Conservation (phyloP, 2,888 invertebrate genomes). For the Cryptosula pallasiana region DNA sequence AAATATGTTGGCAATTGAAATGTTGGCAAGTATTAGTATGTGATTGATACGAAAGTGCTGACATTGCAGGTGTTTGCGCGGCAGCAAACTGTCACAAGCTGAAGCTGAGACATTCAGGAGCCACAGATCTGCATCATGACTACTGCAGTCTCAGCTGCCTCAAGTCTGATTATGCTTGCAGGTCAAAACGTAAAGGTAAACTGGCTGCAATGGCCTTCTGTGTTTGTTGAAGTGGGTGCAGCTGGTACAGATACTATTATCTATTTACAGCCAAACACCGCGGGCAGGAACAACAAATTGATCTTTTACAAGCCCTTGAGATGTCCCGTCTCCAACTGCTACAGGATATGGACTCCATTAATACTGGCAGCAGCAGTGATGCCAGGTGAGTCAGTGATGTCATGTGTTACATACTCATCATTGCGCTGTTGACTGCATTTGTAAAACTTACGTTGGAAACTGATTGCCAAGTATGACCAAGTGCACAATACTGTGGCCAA, state of each 20-base stretch:
- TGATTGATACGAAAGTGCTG: background rate
- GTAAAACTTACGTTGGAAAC: no score
- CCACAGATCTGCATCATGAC: background rate
- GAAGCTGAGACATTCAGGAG: conserved; percentile 1
- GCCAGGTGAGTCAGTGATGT: no score
- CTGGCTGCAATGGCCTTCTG: background rate
- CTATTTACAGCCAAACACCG: conserved; percentile 30
- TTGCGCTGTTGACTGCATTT: no score
- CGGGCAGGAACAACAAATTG: conserved; percentile 56
- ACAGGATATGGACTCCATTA: conserved; percentile 57
- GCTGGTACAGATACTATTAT: no score
- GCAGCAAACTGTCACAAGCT: conserved; percentile 10
- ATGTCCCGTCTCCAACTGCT: conserved; percentile 66
- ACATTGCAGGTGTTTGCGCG: background rate
- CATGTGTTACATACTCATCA: no score
- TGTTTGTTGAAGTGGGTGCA: no score
- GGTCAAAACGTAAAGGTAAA: conserved; percentile 8
- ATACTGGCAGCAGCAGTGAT: conserved; percentile 28
- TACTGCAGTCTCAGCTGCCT: conserved; percentile 23
- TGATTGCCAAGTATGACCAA: no score
- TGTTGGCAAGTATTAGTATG: background rate
- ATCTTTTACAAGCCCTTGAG: conserved; percentile 63
- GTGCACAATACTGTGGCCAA: no score
- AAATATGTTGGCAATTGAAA: no score
- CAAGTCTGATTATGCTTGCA: background rate